Conservation (phyloP, 2,797 vertebrate species). For the Rhadinocentrus ornatus region DNA sequence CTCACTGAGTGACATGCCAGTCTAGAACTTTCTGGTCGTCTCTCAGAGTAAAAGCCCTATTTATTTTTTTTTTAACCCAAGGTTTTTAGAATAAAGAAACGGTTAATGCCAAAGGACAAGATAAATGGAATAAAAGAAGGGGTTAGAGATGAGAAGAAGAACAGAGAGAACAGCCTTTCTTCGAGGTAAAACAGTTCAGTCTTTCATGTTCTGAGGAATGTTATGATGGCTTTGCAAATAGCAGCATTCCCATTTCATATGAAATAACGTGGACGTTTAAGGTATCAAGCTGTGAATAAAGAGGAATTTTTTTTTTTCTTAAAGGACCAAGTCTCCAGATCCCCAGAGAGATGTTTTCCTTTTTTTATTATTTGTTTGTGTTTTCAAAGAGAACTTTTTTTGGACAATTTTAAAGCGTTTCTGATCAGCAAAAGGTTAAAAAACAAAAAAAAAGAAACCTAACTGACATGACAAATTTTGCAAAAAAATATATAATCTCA, state of each 20-base stretch:
- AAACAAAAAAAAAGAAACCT: neutral
- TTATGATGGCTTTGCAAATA: constrained; percentile 30
- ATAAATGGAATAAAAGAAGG: constrained; percentile 63
- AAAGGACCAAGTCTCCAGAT: too few species aligned
- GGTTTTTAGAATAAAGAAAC: constrained; percentile 65
- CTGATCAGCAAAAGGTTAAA: neutral
- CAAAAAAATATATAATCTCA: neutral
- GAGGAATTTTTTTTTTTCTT: neutral
- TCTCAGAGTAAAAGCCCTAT: constrained; percentile 48
- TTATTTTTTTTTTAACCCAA: constrained; percentile 35
- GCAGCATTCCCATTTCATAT: neutral
- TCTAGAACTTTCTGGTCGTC: constrained; percentile 47
- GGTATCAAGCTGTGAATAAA: constrained; percentile 11
- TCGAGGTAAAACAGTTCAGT: constrained; percentile 46
- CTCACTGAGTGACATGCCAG: constrained; percentile 55
- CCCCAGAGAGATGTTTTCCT: neutral
- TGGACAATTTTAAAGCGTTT: neutral
- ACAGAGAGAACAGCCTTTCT: constrained; percentile 47
- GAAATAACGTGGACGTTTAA: constrained; percentile 10
- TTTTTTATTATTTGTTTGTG: too few species aligned
- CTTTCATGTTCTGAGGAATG: constrained; percentile 51
- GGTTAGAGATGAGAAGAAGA: constrained; percentile 38
- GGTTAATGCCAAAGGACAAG: constrained; percentile 49
- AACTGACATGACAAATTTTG: neutral
- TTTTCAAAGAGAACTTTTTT: neutral